These are phyloP conservation scores for Drosophila pseudoobscura DNA, from an alignment of 1,140 invertebrate species.

Conservation along the genomic window DNA sequence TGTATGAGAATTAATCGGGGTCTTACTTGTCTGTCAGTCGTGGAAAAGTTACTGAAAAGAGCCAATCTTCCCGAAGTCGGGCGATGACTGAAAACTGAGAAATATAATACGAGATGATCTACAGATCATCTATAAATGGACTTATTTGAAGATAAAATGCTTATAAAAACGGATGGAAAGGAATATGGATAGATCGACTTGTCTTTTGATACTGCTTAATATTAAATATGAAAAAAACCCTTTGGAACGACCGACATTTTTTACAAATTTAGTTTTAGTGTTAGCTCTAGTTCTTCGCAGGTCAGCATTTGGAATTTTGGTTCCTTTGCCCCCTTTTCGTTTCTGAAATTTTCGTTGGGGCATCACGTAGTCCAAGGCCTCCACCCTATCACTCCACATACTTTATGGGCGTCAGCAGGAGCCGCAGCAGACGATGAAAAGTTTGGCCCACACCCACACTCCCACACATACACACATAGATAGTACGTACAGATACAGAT, in stretches of 20 bases:
- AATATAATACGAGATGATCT: too few species aligned
- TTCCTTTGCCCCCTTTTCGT: conserved; percentile 24
- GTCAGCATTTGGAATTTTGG: conserved; percentile 37
- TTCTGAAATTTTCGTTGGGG: neutral
- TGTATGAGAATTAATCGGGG: too few species aligned
- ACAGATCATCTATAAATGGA: too few species aligned
- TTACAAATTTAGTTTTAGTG: conserved; percentile 12
- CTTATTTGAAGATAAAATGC: too few species aligned
- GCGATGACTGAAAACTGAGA: too few species aligned
- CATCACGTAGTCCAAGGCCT: conserved; percentile 26
- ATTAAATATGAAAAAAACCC: neutral
- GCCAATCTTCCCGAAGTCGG: too few species aligned
- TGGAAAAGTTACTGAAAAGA: too few species aligned
- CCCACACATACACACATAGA: neutral
- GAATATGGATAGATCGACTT: neutral
- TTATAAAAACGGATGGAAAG: too few species aligned
- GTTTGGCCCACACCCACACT: conserved; percentile 30
- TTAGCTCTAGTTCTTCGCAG: conserved; percentile 24
- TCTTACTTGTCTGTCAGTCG: too few species aligned
- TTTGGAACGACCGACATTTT: conserved; percentile 4
- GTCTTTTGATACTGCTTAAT: neutral
- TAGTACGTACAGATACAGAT: neutral
- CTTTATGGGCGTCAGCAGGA: conserved; percentile 46
- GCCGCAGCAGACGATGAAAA: conserved; percentile 44
- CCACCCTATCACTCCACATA: conserved; percentile 38